phyloP scores from a whole-genome alignment of 2,888 invertebrate species.

The Plebejus anna region DNA sequence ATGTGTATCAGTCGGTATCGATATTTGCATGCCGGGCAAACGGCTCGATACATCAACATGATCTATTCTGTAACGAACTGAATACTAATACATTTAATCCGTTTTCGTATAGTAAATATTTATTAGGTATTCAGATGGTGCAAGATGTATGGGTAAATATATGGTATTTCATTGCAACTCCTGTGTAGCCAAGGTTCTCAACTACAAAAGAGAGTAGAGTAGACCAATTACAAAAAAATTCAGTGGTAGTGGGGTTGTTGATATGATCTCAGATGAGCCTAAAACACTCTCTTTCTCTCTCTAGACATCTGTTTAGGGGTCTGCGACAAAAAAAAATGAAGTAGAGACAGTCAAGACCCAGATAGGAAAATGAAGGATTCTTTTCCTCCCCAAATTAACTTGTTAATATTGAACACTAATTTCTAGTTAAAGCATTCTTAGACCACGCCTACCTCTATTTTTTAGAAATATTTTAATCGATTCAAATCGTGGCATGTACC shows the following conservation, averaged over 20 bases:
- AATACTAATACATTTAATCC: constrained; percentile 12
- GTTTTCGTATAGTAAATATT: not conserved
- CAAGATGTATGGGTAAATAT: not conserved
- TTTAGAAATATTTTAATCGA: not conserved
- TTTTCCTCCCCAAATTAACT: too few species aligned
- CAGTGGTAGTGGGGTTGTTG: too few species aligned
- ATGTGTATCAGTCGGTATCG: constrained; percentile 50
- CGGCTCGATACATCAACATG: constrained; percentile 39
- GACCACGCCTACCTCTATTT: not conserved
- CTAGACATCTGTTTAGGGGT: too few species aligned
- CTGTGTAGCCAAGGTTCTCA: too few species aligned
- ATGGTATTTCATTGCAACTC: too few species aligned
- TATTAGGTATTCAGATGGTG: not conserved
- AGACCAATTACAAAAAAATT: too few species aligned
- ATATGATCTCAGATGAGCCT: too few species aligned
- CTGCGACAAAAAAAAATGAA: too few species aligned
- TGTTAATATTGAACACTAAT: too few species aligned
- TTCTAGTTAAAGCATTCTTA: not conserved
- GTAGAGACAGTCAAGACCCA: too few species aligned
- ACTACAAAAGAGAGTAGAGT: too few species aligned
- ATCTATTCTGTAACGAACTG: constrained; percentile 37
- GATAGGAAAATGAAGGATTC: not conserved
- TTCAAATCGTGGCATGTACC: not conserved
- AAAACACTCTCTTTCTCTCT: too few species aligned
- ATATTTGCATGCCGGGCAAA: constrained; percentile 67